A percentile compares a stretch with the other conserved stretches of the same genome.
Evolutionary conservation across 2,888 invertebrate species (phyloP).

Genomic region (Margaritifera margaritifera): DNA sequence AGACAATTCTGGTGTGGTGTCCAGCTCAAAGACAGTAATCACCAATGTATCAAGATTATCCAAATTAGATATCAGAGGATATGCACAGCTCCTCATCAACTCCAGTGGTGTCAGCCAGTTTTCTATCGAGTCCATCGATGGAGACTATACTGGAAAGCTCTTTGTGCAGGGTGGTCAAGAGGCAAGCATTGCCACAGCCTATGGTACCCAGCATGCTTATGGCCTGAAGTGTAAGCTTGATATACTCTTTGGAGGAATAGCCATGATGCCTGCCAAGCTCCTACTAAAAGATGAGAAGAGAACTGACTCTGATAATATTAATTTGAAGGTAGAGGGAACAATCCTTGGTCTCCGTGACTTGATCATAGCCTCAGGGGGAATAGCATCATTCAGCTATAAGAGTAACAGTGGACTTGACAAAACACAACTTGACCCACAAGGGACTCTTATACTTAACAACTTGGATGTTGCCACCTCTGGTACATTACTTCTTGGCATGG

Average conservation of each 20-base stretch:
- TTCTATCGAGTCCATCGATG: slow-evolving; percentile 34
- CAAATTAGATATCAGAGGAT: slow-evolving; percentile 30
- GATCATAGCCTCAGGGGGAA: slow-evolving; percentile 45
- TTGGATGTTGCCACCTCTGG: slow-evolving; percentile 51
- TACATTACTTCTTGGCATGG: slow-evolving; percentile 36
- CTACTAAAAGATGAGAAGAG: slow-evolving; percentile 40
- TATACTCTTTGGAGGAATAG: slow-evolving; percentile 29
- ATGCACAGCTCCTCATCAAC: slow-evolving; percentile 26
- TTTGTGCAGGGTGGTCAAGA: slow-evolving; percentile 32
- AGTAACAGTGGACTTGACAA: slow-evolving; percentile 36
- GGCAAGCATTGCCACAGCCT: slow-evolving; percentile 45
- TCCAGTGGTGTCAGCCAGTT: slow-evolving; percentile 5
- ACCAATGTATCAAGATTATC: slow-evolving; percentile 17
- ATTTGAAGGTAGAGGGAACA: slow-evolving; percentile 44
- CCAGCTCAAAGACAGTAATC: slow-evolving; percentile 23
- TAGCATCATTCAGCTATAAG: slow-evolving; percentile 34
- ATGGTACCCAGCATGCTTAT: slow-evolving; percentile 50
- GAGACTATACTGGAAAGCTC: slow-evolving; percentile 48
- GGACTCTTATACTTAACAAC: slow-evolving; percentile 39
- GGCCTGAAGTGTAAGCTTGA: slow-evolving; percentile 43
- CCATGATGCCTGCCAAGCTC: slow-evolving; percentile 44
- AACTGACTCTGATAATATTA: slow-evolving; percentile 22
- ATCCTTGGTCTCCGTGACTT: slow-evolving; percentile 44
- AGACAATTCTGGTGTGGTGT: slow-evolving; percentile 32
- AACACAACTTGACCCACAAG: slow-evolving; percentile 24